Percentiles rank a stretch among this genome's conserved stretches.
phyloP scores from a whole-genome alignment of 2,888 invertebrate species.

The Drosophila nr. perissopoda region DNA sequence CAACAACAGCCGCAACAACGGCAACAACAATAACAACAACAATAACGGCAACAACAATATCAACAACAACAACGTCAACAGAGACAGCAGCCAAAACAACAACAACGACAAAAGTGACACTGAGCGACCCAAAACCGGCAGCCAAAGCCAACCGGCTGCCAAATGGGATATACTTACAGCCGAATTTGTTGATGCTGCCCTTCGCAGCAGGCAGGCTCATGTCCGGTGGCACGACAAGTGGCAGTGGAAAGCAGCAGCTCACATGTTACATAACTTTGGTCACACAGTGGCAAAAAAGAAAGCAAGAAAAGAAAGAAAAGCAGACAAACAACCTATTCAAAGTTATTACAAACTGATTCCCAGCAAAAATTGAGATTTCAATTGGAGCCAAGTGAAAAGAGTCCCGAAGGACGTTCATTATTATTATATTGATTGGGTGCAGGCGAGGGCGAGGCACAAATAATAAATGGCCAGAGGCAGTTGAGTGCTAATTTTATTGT shows the following conservation, averaged over 20 bases:
- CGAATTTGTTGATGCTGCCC: slow-evolving; percentile 17
- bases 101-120: slow-evolving; percentile 56
- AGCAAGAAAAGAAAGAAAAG: slow-evolving; percentile 14
- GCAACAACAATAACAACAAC: slow-evolving; percentile 32
- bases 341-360: slow-evolving; percentile 41
- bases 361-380: slow-evolving; percentile 31
- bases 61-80: slow-evolving; percentile 37
- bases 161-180: slow-evolving; percentile 70
- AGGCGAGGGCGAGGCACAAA: neutral
- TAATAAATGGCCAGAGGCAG: neutral
- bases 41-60: slow-evolving; percentile 35
- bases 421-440: slow-evolving; percentile 18
- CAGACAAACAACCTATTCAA: slow-evolving; percentile 21
- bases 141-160: slow-evolving; percentile 64
- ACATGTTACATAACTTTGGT: slow-evolving; percentile 50
- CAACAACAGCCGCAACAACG: slow-evolving; percentile 12
- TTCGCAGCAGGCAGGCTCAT: neutral
- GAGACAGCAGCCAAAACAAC: slow-evolving; percentile 39
- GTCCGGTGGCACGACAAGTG: slow-evolving; percentile 55
- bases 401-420: slow-evolving; percentile 36
- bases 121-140: slow-evolving; percentile 59
- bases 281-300: slow-evolving; percentile 33
- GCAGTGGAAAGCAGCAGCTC: slow-evolving; percentile 47
- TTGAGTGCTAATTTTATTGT: neutral
- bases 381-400: slow-evolving; percentile 33